These are phyloP conservation scores for Lemur catta DNA, from an alignment of 2,797 vertebrate species.

Conservation along the genomic window DNA sequence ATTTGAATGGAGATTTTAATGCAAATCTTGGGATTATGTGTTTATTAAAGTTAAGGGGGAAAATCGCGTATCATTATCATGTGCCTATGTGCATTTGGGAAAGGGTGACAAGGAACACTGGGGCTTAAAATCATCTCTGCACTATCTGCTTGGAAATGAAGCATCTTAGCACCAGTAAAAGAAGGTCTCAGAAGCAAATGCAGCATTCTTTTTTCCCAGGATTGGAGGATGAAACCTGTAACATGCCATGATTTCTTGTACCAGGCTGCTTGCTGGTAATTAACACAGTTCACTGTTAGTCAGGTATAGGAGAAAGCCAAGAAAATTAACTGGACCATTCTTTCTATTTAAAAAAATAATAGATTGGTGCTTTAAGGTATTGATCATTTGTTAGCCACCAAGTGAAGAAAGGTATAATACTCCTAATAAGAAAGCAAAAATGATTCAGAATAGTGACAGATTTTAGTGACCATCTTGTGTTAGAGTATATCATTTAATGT, in stretches of 20 bases:
- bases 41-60: constrained; percentile 25
- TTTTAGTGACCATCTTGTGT: background rate
- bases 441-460: background rate
- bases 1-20: constrained; percentile 29
- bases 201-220: background rate
- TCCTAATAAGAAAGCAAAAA: constrained; percentile 18
- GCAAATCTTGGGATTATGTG: background rate
- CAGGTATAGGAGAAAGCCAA: background rate
- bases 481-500: background rate
- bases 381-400: background rate
- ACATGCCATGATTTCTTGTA: background rate
- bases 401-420: background rate
- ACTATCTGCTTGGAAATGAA: background rate
- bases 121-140: background rate
- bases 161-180: background rate
- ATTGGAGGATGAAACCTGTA: background rate
- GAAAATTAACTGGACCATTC: background rate
- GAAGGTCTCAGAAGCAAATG: background rate
- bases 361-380: background rate
- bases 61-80: background rate
- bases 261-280: background rate
- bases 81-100: background rate
- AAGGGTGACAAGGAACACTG: background rate
- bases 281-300: background rate
- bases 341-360: background rate